Evolutionary conservation across 1,140 invertebrate species (phyloP), one percentile per base, ranked within the genome.

Genomic region (Lepidurus apus): DNA sequence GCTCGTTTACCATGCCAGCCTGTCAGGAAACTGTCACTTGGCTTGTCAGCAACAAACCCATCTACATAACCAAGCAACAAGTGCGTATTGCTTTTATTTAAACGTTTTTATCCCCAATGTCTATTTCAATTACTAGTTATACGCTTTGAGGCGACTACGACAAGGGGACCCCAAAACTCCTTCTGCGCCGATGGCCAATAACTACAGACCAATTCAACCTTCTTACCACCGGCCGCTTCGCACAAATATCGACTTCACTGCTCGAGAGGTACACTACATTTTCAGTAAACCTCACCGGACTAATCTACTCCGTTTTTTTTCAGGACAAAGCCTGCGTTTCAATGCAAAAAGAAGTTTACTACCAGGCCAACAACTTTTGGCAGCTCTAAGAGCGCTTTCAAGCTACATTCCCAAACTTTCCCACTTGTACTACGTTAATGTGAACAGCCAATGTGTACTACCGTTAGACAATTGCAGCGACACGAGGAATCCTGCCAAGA

Each of bases 201-300:
- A 98, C 87, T 95, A 93, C 78, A 89, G 97, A 79, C 96, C 96
- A 17, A 87, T 94, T 42, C 95, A 97, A 87, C 90, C 90, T 76
- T 88, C 97, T 79, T 91, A 98, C 86, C 92, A 96, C 84, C 90
- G 97, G 83, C 94, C 95, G 65, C 90, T 98, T 80, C 89, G 97
- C 83, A 98, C 97, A 79, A 99, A 99, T 85, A 98, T 99, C 84
- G 95, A 98, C 88, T 96, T 98, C 87, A 91, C 90, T 82, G 91
- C 90, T 75, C 85, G 85, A 81, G 86, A 87, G 87, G 90, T 91
- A 85, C 2, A 17, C 21, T 65, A 17, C 21, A 11, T 65, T 65
- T n/a, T 21, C 21, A 11, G 21, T 13, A 1, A 65, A n/a, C n/a
- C 21, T 13, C 17, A 43, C 10, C 75, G 0, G 17, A 17, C 53